These are phyloP conservation scores for Apotomis capreana DNA, from an alignment of 2,888 invertebrate genomes.

Conservation along the genomic window DNA sequence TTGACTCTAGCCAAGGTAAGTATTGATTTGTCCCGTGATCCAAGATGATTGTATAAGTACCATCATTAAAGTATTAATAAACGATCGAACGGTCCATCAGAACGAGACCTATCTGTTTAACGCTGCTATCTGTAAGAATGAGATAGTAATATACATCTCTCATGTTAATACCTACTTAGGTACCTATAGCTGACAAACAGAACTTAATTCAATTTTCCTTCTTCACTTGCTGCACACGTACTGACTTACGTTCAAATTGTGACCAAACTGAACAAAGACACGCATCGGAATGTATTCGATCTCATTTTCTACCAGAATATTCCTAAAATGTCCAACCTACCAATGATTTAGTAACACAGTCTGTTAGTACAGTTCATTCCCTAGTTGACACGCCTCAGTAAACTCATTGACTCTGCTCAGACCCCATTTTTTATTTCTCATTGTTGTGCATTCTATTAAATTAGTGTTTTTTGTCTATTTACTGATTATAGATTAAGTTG, in stretches of 20 bases:
- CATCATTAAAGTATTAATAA: too few relatives aligned
- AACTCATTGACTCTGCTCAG: conserved; percentile 82
- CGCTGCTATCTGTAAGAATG: too few relatives aligned
- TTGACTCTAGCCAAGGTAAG: too few relatives aligned
- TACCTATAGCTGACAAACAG: too few relatives aligned
- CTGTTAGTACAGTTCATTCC: conserved; percentile 5
- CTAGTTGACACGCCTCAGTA: conserved; percentile 55
- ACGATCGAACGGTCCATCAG: too few relatives aligned
- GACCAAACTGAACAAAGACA: background rate
- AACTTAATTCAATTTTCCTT: too few relatives aligned
- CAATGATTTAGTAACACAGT: background rate
- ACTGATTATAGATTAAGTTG: conserved; percentile 16
- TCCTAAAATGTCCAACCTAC: background rate
- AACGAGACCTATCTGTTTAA: too few relatives aligned
- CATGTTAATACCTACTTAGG: too few relatives aligned
- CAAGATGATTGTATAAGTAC: too few relatives aligned
- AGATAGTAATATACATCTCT: too few relatives aligned
- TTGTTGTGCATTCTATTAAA: conserved; percentile 63
- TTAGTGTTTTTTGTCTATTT: conserved; percentile 50
- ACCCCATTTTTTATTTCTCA: conserved; percentile 77
- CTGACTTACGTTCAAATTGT: background rate
- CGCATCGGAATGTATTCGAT: background rate
- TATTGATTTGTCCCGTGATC: too few relatives aligned
- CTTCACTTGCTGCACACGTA: conserved; percentile 7
- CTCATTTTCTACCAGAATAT: background rate